phyloP scores from a whole-genome alignment of 2,888 invertebrate genomes.

The Micoletzkya japonica region DNA sequence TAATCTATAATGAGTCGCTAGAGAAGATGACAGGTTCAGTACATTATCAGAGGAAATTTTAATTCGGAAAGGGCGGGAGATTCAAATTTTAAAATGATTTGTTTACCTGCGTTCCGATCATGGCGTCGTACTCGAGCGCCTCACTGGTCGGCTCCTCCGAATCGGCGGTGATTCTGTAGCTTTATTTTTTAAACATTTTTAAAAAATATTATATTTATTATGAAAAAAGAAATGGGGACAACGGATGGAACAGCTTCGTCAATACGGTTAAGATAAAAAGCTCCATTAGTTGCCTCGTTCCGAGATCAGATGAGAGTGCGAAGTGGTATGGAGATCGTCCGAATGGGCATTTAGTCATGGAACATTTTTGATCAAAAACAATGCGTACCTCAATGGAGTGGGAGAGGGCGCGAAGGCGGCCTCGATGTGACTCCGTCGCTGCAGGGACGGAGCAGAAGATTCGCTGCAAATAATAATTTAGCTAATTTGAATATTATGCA shows the following conservation, averaged over 20 bases:
- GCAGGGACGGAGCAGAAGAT: conserved; percentile 4
- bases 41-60: too few species aligned
- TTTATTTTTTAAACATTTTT: background rate
- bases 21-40: too few species aligned
- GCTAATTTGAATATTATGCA: background rate
- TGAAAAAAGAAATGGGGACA: too few species aligned
- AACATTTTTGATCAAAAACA: background rate
- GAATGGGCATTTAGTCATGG: too few species aligned
- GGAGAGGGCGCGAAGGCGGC: background rate
- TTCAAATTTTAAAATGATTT: background rate
- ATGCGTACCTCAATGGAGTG: background rate
- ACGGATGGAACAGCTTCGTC: too few species aligned
- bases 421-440: background rate
- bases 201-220: background rate
- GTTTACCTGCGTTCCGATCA: conserved; percentile 6
- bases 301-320: too few species aligned
- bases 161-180: background rate
- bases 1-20: too few species aligned
- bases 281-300: too few species aligned
- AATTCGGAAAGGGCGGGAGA: too few species aligned
- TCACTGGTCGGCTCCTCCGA: background rate
- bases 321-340: too few species aligned
- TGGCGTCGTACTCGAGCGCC: background rate
- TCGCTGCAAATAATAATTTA: background rate
- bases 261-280: too few species aligned